phyloP scores from a whole-genome alignment of 2,888 invertebrate genomes.

The Operophtera brumata region DNA sequence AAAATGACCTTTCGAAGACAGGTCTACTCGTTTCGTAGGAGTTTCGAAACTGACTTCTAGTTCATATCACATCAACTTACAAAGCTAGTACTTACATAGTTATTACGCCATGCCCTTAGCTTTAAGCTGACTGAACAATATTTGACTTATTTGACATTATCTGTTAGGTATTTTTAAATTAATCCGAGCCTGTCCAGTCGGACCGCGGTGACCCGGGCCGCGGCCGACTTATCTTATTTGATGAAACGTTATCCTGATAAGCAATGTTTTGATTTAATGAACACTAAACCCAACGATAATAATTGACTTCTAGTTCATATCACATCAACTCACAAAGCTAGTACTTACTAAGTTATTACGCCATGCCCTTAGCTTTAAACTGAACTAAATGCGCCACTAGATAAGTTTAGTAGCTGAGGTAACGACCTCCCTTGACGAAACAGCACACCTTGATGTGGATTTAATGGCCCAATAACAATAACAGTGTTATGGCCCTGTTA shows the following conservation, averaged over 20 bases:
- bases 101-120: constrained; percentile 14
- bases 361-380: constrained; percentile 14
- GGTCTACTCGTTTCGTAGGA: too few species aligned
- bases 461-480: constrained; percentile 36
- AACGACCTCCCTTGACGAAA: constrained; percentile 32
- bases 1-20: too few species aligned
- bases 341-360: constrained; percentile 6
- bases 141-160: too few species aligned
- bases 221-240: too few species aligned
- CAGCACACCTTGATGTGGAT: constrained; percentile 34
- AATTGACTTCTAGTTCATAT: background rate
- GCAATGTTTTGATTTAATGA: background rate
- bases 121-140: constrained; percentile 13
- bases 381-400: constrained; percentile 28
- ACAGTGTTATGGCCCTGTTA: constrained; percentile 34
- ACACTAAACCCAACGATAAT: background rate
- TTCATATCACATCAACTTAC: background rate
- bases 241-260: background rate
- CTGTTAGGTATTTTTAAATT: too few species aligned
- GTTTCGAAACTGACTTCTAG: background rate
- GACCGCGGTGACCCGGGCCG: too few species aligned
- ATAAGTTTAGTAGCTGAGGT: constrained; percentile 28
- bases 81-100: constrained; percentile 2
- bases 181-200: too few species aligned
- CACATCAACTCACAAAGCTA: background rate